Percentiles rank a stretch among this genome's conserved stretches.
phyloP scores from a whole-genome alignment of 37 sponge, comb jelly and placozoan species.

The Theonella swinhoei region DNA sequence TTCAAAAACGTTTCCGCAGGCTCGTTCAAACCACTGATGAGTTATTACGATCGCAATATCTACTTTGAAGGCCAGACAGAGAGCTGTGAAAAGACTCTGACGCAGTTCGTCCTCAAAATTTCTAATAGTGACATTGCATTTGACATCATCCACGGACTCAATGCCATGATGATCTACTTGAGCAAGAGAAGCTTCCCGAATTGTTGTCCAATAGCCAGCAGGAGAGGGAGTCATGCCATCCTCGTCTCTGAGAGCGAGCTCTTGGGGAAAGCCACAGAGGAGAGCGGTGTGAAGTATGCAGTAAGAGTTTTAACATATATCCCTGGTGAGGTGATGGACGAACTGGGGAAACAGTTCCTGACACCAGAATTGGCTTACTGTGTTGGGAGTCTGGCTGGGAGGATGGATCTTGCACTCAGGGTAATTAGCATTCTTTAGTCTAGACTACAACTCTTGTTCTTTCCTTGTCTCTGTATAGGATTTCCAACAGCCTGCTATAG shows the following conservation, averaged over 20 bases:
- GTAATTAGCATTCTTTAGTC: background rate
- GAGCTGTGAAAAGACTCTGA: background rate
- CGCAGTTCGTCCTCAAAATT: constrained; percentile 23
- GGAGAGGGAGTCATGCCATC: background rate
- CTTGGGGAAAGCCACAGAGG: background rate
- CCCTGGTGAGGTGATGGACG: constrained; percentile 12
- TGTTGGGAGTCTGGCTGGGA: constrained; percentile 5
- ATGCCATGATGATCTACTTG: constrained; percentile 50
- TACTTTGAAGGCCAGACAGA: constrained; percentile 22
- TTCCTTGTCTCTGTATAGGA: background rate
- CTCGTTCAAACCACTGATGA: constrained; percentile 14
- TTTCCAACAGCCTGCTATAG: constrained; percentile 5
- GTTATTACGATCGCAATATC: constrained; percentile 46
- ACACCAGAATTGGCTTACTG: background rate
- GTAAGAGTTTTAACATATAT: constrained; percentile 27
- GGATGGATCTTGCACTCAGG: background rate
- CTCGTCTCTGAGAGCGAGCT: background rate
- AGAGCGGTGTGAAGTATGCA: background rate
- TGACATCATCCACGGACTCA: background rate
- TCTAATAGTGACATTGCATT: background rate
- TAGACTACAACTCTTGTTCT: background rate
- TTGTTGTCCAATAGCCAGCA: constrained; percentile 2
- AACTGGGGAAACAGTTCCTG: constrained; percentile 4
- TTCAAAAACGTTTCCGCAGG: constrained; percentile 9
- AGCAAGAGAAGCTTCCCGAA: constrained; percentile 35